Percentiles rank a stretch among this genome's conserved stretches.
Evolutionary conservation across 2,888 invertebrate species (phyloP).

Genomic region (Chymomyza fuscimana): DNA sequence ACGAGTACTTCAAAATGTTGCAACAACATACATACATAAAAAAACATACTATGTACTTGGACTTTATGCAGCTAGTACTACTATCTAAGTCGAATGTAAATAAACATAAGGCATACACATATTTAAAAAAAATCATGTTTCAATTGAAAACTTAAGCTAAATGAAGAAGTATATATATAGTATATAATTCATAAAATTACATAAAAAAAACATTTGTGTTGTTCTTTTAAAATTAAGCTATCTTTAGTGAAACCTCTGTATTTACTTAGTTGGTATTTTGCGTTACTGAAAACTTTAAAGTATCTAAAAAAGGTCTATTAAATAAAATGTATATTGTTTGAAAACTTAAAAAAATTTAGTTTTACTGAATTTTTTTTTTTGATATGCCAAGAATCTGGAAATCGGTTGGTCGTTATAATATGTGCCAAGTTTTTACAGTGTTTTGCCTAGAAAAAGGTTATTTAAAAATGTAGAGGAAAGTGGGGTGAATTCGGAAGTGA

Average conservation of each 20-base stretch:
- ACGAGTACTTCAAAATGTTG: constrained; percentile 24
- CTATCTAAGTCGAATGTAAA: constrained; percentile 62
- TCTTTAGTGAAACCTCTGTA: background rate
- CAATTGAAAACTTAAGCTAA: background rate
- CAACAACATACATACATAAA: constrained; percentile 6
- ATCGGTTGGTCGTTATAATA: too few relatives aligned
- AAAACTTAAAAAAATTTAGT: background rate
- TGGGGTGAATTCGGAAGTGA: too few relatives aligned
- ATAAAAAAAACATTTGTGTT: background rate
- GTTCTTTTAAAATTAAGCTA: background rate
- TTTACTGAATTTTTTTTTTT: background rate
- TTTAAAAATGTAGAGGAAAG: too few relatives aligned
- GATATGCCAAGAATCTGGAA: too few relatives aligned
- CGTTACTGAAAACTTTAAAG: background rate
- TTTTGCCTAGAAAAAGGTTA: too few relatives aligned
- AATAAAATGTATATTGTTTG: background rate
- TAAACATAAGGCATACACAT: constrained; percentile 38
- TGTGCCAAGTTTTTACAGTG: too few relatives aligned
- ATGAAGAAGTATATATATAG: constrained; percentile 15
- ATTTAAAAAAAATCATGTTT: constrained; percentile 10
- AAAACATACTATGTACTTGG: constrained; percentile 12
- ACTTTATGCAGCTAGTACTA: background rate
- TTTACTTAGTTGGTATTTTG: background rate
- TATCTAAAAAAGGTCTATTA: background rate
- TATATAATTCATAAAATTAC: background rate